Base-by-base conservation (phyloP, 2,797 vertebrate species). In the Squalus acanthias region DNA sequence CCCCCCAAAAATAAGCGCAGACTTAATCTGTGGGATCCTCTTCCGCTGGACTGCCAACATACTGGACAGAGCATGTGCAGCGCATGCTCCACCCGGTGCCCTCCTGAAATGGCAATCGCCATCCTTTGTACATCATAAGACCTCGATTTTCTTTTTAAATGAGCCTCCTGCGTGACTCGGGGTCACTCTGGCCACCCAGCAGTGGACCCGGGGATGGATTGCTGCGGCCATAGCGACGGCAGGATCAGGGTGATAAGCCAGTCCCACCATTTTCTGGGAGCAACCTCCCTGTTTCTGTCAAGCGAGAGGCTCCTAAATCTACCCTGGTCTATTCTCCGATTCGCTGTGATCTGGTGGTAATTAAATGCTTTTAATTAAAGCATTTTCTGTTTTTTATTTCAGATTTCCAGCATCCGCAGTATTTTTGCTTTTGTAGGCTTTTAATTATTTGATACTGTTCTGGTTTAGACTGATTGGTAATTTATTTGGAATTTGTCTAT, bases 401-500 rank as follows among this genome's bases (percentile, higher is more conserved):
- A 57, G 53, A 57, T 2, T 57, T 57, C 53, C 53, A 57, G 53
- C 53, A 57, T 2, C 53, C 5, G 53, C 53, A 57, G 53, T 57
- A 57, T 57, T 57, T 57, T 57, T 39, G 39, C 39, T 39, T 39
- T 39, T 39, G 39, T 33, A 20, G 46, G 22, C 46, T 87, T 87
- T 33, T 60, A 33, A 63, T 50, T 50, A 85, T 24, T 91, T 91
- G 57, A 17, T 17, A 2, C 15, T 46, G 91, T n/a, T 46, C 20
- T 69, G 65, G 39, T 22, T 85, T 85, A 22, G 82, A 3, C 46
- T 50, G 22, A 39, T 82, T 82, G 13, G 50, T 10, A 15, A 91
- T 92, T 92, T 63, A 63, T 63, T 91, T 63, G 46, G 53, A 76
- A 15, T 76, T 76, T 33, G 6, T 50, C 97, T 46, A 95, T 96